Evolutionary conservation across 2,888 invertebrate genomes (phyloP).

Genomic region (Gortyna flavago): DNA sequence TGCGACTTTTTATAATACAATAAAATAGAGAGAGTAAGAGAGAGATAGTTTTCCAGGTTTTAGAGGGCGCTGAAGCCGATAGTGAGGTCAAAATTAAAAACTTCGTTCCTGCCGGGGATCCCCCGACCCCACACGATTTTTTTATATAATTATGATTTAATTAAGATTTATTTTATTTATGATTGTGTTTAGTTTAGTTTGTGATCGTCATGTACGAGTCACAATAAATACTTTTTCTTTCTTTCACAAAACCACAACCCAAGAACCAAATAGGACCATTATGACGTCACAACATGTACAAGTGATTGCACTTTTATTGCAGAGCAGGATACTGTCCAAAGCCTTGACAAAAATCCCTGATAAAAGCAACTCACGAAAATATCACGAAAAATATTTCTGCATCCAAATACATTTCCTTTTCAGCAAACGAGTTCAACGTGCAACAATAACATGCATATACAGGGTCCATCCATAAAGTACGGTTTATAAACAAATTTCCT

Average conservation of each 20-base stretch:
- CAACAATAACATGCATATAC: conserved; percentile 54
- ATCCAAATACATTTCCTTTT: conserved; percentile 44
- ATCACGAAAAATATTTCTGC: conserved; percentile 29
- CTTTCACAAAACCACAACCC: neutral
- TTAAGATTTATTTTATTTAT: too few relatives aligned
- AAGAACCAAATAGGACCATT: neutral
- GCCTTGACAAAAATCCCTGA: conserved; percentile 17
- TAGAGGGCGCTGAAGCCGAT: too few relatives aligned
- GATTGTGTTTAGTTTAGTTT: neutral
- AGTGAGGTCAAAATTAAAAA: too few relatives aligned
- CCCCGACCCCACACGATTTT: neutral
- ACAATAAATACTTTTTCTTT: neutral
- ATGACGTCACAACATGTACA: neutral
- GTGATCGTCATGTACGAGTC: neutral
- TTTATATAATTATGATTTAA: neutral
- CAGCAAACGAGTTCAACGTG: conserved; percentile 40
- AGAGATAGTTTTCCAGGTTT: too few relatives aligned
- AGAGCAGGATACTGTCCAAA: conserved; percentile 3
- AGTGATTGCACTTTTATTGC: neutral
- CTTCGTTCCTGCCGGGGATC: too few relatives aligned
- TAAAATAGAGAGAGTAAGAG: too few relatives aligned
- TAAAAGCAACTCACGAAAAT: neutral
- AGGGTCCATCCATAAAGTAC: conserved; percentile 31
- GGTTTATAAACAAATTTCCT: conserved; percentile 44
- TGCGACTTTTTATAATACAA: too few relatives aligned